Evolutionary conservation across 2,888 invertebrate genomes (phyloP).

Genomic region (Drosophila multiciliata): DNA sequence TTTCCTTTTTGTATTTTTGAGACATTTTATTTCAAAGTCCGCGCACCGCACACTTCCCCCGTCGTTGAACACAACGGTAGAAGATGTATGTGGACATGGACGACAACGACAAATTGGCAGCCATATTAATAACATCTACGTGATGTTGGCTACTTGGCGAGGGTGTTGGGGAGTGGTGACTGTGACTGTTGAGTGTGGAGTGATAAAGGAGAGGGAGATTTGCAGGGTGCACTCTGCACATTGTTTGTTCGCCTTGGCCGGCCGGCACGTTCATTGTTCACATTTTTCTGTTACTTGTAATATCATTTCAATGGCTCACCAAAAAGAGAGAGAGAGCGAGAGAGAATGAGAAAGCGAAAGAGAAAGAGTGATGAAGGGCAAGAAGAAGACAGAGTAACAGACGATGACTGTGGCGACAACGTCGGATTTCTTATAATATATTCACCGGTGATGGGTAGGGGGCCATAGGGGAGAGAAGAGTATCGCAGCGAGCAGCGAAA

Average conservation of each 20-base stretch:
- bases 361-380: slow-evolving; percentile 6
- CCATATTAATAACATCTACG: slow-evolving; percentile 78
- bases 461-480: slow-evolving; percentile 12
- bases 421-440: slow-evolving; percentile 63
- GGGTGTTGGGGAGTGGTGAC: neutral
- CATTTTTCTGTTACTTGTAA: slow-evolving; percentile 77
- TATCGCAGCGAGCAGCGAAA: slow-evolving; percentile 43
- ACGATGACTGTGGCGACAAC: slow-evolving; percentile 44
- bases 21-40: slow-evolving; percentile 68
- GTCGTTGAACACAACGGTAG: neutral
- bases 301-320: slow-evolving; percentile 70
- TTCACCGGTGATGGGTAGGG: neutral
- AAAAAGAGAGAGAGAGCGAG: neutral
- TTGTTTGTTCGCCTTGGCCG: slow-evolving; percentile 55
- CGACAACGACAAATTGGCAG: slow-evolving; percentile 77
- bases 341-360: neutral
- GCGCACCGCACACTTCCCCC: neutral
- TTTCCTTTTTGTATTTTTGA: slow-evolving; percentile 64
- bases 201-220: slow-evolving; percentile 9
- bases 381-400: slow-evolving; percentile 20
- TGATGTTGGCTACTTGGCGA: slow-evolving; percentile 38
- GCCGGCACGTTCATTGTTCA: slow-evolving; percentile 66
- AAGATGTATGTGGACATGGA: slow-evolving; percentile 38
- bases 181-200: neutral
- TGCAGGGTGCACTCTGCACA: slow-evolving; percentile 47